A percentile compares a stretch with the other conserved stretches of the same genome.
These are phyloP conservation scores for Nemoura dubitans DNA, from an alignment of 2,888 invertebrate genomes.

Conservation along the genomic window DNA sequence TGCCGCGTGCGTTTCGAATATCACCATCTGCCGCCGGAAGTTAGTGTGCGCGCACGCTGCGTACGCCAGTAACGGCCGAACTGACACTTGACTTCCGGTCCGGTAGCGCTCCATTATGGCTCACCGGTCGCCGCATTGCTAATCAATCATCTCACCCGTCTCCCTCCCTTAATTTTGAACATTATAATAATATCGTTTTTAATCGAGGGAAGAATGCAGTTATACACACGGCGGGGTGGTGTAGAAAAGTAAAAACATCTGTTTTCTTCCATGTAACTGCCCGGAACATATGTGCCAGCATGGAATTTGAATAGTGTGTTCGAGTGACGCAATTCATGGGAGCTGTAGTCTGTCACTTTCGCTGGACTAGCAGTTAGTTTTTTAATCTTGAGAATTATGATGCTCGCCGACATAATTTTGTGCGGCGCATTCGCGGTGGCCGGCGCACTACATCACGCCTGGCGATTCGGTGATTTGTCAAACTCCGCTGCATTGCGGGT, in stretches of 20 bases:
- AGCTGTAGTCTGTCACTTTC: not conserved
- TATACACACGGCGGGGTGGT: not conserved
- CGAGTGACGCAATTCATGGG: not conserved
- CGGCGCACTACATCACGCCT: not conserved
- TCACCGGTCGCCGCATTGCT: not conserved
- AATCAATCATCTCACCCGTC: not conserved
- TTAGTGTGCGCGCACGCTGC: not conserved
- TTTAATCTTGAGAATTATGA: constrained; percentile 2
- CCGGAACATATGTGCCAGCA: not conserved
- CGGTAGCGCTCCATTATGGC: not conserved
- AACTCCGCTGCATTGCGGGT: constrained; percentile 15
- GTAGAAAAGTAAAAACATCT: not conserved
- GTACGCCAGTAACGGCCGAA: constrained; percentile 27
- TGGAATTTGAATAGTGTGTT: not conserved
- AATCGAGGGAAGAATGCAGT: not conserved
- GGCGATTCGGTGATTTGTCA: not conserved
- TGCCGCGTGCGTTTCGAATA: not conserved
- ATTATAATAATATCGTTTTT: not conserved
- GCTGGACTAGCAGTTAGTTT: not conserved
- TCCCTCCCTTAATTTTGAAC: not conserved
- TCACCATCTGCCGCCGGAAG: constrained; percentile 30
- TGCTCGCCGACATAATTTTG: not conserved
- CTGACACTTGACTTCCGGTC: constrained; percentile 30
- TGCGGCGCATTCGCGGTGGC: not conserved
- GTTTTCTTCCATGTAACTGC: not conserved